phyloP scores from a whole-genome alignment of 2,888 invertebrate genomes.

The Sarcophaga subvicina region DNA sequence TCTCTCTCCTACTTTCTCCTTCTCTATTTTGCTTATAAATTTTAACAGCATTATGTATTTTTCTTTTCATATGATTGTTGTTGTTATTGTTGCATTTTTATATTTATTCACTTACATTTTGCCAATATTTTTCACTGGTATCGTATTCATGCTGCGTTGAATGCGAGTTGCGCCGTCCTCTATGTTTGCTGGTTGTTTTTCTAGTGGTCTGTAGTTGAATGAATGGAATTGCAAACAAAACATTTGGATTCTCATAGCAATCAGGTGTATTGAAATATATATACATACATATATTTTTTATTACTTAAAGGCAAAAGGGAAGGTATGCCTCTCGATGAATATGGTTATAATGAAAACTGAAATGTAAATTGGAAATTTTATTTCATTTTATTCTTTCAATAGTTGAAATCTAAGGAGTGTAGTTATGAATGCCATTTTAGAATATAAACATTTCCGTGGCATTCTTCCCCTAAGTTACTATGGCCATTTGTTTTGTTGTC shows the following conservation, averaged over 20 bases:
- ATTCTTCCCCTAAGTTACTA: not conserved
- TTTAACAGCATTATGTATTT: not conserved
- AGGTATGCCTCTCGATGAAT: not conserved
- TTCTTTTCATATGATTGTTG: not conserved
- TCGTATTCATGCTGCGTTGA: conserved; percentile 40
- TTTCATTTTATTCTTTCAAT: no score
- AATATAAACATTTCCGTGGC: not conserved
- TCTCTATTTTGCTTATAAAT: not conserved
- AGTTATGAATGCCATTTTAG: no score
- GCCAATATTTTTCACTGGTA: conserved; percentile 50
- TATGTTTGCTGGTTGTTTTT: not conserved
- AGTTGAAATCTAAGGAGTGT: no score
- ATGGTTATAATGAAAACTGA: no score
- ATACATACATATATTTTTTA: not conserved
- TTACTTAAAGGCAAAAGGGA: not conserved
- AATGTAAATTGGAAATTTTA: no score
- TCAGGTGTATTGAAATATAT: not conserved
- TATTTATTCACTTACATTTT: conserved; percentile 55
- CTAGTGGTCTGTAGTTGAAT: not conserved
- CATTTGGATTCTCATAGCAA: not conserved
- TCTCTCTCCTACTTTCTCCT: no score
- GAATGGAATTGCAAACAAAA: conserved; percentile 2
- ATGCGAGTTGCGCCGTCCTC: not conserved
- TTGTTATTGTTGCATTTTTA: not conserved
- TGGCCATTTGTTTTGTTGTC: conserved; percentile 17